phyloP scores from a whole-genome alignment of 1,140 invertebrate genomes.

The Lithobius niger region DNA sequence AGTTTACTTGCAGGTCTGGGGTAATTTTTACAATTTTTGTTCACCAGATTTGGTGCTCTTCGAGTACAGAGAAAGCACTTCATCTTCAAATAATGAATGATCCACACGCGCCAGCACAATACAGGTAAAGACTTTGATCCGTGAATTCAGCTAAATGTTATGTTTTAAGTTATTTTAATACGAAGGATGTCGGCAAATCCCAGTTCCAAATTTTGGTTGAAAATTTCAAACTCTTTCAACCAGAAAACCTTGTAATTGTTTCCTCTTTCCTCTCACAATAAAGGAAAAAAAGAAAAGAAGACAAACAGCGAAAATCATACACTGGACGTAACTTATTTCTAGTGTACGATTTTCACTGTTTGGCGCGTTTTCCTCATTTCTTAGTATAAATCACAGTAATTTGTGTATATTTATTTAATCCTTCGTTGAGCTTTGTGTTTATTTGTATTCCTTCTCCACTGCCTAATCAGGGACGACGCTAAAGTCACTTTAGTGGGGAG shows the following conservation, averaged over 20 bases:
- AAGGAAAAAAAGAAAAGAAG: not conserved
- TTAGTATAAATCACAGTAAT: no score
- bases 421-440: no score
- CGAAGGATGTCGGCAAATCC: not conserved
- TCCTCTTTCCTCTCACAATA: not conserved
- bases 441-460: no score
- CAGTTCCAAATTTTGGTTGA: not conserved
- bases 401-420: no score
- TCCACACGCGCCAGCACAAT: constrained; percentile 6
- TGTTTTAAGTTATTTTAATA: not conserved
- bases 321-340: no score
- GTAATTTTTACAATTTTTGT: constrained; percentile 5
- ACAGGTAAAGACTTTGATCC: constrained; percentile 5
- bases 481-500: no score
- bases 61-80: constrained; percentile 10
- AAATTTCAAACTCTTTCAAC: not conserved
- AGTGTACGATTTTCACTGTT: no score
- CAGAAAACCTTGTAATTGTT: not conserved
- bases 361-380: no score
- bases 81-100: constrained; percentile 15
- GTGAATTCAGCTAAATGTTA: not conserved
- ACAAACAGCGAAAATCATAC: no score
- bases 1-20: not conserved
- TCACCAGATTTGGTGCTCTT: constrained; percentile 13
- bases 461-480: no score